A percentile compares a stretch with the other conserved stretches of the same genome.
These are phyloP conservation scores for Drosophila peninsularis DNA, from an alignment of 2,888 invertebrate species.

Conservation along the genomic window DNA sequence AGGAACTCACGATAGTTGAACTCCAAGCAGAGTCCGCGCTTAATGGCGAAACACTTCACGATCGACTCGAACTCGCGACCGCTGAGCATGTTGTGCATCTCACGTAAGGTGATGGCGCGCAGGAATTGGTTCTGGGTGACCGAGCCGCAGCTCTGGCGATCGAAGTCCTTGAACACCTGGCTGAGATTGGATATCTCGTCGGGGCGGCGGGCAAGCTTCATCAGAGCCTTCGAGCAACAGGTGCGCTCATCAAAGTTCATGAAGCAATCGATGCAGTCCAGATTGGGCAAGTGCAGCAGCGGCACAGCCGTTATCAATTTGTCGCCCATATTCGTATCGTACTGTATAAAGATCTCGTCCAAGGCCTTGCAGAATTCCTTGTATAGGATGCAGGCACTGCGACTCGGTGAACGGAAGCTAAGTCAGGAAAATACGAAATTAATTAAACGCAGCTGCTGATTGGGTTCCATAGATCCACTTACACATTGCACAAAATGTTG, in stretches of 20 bases:
- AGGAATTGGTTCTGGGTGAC: constrained; percentile 88
- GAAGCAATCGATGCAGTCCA: constrained; percentile 87
- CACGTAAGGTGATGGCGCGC: constrained; percentile 88
- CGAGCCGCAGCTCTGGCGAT: constrained; percentile 88
- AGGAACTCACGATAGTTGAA: constrained; percentile 90
- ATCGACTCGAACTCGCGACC: constrained; percentile 89
- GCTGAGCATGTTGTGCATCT: constrained; percentile 88
- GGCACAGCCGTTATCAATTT: constrained; percentile 89
- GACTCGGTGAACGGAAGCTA: constrained; percentile 88
- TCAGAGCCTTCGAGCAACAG: constrained; percentile 87
- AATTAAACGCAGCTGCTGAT: not conserved
- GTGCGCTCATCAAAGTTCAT: constrained; percentile 91
- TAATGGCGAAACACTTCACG: constrained; percentile 90
- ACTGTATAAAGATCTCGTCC: constrained; percentile 89
- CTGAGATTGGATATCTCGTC: constrained; percentile 89
- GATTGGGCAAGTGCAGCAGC: constrained; percentile 89
- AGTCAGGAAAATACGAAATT: constrained; percentile 78
- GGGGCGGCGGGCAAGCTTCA: constrained; percentile 88
- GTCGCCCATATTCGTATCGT: constrained; percentile 88
- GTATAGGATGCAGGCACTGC: constrained; percentile 88
- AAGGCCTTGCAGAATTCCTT: constrained; percentile 88
- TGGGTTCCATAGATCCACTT: constrained; percentile 75
- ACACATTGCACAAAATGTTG: constrained; percentile 90
- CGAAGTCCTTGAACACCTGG: constrained; percentile 90
- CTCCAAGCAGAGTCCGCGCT: constrained; percentile 87